Evolutionary conservation across 2,113 vertebrate genomes (phyloP), one percentile per base, ranked within the genome.

Genomic region (Epinephelus fuscoguttatus): DNA sequence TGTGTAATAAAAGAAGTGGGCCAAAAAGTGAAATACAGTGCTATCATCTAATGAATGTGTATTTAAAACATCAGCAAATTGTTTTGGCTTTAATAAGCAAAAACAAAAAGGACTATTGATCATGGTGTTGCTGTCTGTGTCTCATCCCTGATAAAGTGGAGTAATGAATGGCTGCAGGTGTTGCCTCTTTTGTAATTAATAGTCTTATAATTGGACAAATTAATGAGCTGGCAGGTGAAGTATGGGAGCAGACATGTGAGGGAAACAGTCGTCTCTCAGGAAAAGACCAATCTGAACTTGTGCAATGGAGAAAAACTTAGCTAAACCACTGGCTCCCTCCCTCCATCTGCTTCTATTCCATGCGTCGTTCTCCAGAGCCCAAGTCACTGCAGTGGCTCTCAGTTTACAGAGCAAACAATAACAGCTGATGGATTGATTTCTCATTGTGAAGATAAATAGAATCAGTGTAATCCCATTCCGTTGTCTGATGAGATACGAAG

Each of bases 111-210:
- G 60, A 67, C 56, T 73, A 84, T 86, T 84, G 81, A 93, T 92
- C 76, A 88, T 69, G 62, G 37, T 33, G 6, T 71, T 61, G 27
- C 70, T 86, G 75, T 70, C 77, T 55, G 79, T 77, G 75, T 80
- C 84, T 88, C 70, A 75, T 84, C 47, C 80, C 63, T 89, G 86
- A 89, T 89, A 82, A 77, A 89, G 61, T 84, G 60, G 40, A 59
- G 70, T 93, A 92, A 94, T 91, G 90, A 91, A 93, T 92, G 89
- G 83, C 90, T 93, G 89, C 93, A 95, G 93, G 91, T 94, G 93
- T 90, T 95, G 73, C 64, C 52, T 85, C 92, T 94, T 94, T 89
- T 88, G 85, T 92, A 89, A 94, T 95, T 90, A 94, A 94, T 93
- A 85, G 82, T 81, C 70, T 80, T 78, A 66, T 94, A 95, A 95